phyloP scores from a whole-genome alignment of 64 coral and sea anemone genomes.

The Trachythela sp. region DNA sequence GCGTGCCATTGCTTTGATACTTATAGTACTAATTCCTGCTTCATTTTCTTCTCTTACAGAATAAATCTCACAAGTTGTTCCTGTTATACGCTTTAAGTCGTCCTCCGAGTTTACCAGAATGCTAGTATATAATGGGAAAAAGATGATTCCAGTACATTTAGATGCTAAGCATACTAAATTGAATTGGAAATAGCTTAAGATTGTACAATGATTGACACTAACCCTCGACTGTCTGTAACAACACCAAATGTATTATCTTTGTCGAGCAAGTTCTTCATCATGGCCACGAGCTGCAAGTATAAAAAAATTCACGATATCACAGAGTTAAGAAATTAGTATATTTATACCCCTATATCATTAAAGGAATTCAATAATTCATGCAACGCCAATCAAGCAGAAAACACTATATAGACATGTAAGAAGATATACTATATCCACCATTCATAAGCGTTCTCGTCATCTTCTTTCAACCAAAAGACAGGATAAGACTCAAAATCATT shows the following conservation, averaged over 20 bases:
- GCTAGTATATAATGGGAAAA: not conserved
- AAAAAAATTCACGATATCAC: not conserved
- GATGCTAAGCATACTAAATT: too few species aligned
- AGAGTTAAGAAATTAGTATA: too few species aligned
- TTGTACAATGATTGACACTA: too few species aligned
- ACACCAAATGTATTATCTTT: conserved; percentile 97
- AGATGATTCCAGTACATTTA: not conserved
- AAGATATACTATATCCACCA: too few species aligned
- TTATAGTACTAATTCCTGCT: conserved; percentile 72
- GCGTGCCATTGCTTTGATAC: conserved; percentile 81
- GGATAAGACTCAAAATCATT: too few species aligned
- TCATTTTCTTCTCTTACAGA: conserved; percentile 93
- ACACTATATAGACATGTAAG: too few species aligned
- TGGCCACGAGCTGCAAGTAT: conserved; percentile 63
- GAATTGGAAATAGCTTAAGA: too few species aligned
- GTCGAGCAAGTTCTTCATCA: conserved; percentile 95
- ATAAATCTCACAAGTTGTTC: conserved; percentile 92
- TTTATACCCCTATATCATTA: too few species aligned
- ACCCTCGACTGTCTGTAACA: conserved; percentile 46
- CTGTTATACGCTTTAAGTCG: conserved; percentile 5
- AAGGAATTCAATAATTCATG: too few species aligned
- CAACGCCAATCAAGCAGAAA: too few species aligned
- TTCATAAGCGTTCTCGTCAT: too few species aligned
- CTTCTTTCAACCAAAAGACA: too few species aligned
- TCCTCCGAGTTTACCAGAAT: not conserved